Evolutionary conservation across 2,888 invertebrate genomes (phyloP).

Genomic region (Chesias legatella): DNA sequence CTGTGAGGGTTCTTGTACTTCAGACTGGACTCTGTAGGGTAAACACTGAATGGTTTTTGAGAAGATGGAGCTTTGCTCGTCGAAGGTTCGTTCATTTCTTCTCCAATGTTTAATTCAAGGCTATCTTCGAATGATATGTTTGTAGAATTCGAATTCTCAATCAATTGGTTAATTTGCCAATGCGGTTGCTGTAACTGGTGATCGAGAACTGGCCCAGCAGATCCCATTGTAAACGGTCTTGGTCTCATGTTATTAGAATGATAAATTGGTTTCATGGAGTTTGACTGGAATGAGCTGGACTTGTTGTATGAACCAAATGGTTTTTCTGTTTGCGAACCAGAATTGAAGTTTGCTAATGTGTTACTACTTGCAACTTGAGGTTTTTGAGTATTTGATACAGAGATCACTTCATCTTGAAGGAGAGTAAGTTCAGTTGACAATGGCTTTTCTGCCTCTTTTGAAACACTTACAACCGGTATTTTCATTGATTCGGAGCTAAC

Average conservation of each 20-base stretch:
- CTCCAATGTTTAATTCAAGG: slow-evolving; percentile 67
- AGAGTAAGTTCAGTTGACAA: slow-evolving; percentile 45
- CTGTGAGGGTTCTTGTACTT: slow-evolving; percentile 48
- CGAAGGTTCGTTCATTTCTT: slow-evolving; percentile 52
- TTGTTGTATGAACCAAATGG: slow-evolving; percentile 61
- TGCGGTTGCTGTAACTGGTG: slow-evolving; percentile 73
- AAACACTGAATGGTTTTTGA: slow-evolving; percentile 34
- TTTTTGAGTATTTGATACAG: slow-evolving; percentile 15
- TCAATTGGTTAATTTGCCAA: slow-evolving; percentile 72
- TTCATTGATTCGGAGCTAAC: slow-evolving; percentile 72
- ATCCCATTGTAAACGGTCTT: slow-evolving; percentile 65
- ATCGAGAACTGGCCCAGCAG: slow-evolving; percentile 50
- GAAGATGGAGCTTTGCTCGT: slow-evolving; percentile 39
- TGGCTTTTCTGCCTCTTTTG: slow-evolving; percentile 44
- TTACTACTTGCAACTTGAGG: slow-evolving; percentile 33
- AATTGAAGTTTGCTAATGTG: slow-evolving; percentile 46
- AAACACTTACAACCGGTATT: slow-evolving; percentile 64
- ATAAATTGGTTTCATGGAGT: slow-evolving; percentile 61
- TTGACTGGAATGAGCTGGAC: slow-evolving; percentile 53
- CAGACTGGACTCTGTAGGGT: slow-evolving; percentile 33
- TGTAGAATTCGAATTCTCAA: slow-evolving; percentile 63
- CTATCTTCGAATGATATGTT: slow-evolving; percentile 67
- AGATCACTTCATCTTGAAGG: slow-evolving; percentile 47
- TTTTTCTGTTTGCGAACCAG: slow-evolving; percentile 74
- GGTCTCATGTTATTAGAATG: slow-evolving; percentile 57